Percentiles rank a stretch among this genome's conserved stretches.
These are phyloP conservation scores for Lucilia cuprina DNA, from an alignment of 1,140 invertebrate genomes.

Conservation along the genomic window DNA sequence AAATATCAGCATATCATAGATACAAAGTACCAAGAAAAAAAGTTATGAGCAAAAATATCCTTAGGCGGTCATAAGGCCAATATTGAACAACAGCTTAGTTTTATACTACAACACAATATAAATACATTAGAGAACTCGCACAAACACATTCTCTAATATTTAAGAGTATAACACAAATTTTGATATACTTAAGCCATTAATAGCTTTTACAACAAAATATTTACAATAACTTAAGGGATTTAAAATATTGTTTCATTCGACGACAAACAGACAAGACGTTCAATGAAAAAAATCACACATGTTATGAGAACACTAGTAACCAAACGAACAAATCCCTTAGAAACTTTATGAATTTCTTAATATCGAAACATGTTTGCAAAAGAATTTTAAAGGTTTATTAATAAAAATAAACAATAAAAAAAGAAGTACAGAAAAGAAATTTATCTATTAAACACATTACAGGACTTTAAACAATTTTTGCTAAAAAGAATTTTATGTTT, in stretches of 20 bases:
- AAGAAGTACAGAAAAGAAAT: not conserved
- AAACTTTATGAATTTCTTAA: not conserved
- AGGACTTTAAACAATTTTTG: not conserved
- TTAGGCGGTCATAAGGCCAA: constrained; percentile 13
- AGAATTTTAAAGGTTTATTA: constrained; percentile 15
- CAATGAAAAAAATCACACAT: not conserved
- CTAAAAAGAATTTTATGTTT: not conserved
- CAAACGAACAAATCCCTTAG: not conserved
- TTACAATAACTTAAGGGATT: constrained; percentile 11
- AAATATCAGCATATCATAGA: constrained; percentile 11
- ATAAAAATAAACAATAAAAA: not conserved
- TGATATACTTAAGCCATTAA: constrained; percentile 11
- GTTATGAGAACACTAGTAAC: not conserved
- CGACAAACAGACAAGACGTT: not conserved
- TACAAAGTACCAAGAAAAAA: not conserved
- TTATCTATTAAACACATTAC: not conserved
- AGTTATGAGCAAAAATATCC: constrained; percentile 6
- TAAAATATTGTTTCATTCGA: not conserved
- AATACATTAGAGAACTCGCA: not conserved
- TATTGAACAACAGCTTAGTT: constrained; percentile 13
- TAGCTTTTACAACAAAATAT: constrained; percentile 18
- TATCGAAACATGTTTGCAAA: not conserved
- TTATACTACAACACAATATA: not conserved
- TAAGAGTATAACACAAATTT: not conserved
- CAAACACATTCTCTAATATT: not conserved